These are phyloP conservation scores for Chironomus tentans DNA, from an alignment of 2,888 invertebrate species.

Conservation along the genomic window DNA sequence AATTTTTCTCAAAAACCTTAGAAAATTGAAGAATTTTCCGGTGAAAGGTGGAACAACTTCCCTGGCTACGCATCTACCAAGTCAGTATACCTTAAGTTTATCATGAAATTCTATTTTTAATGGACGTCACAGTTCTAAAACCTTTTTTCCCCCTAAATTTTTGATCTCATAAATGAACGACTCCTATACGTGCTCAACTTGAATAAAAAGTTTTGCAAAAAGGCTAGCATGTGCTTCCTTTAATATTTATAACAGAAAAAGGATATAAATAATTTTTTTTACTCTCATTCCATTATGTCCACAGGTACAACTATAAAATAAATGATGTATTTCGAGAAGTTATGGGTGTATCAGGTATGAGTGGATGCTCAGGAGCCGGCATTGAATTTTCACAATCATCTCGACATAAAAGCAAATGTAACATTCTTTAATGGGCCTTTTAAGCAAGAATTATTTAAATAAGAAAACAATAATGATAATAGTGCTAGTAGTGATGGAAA, in stretches of 20 bases:
- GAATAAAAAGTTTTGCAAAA: no score
- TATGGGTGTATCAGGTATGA: slow-evolving; percentile 41
- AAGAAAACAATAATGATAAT: neutral
- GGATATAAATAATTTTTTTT: no score
- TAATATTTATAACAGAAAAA: no score
- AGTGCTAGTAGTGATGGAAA: neutral
- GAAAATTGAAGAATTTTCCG: no score
- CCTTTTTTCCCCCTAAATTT: neutral
- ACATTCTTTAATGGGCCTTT: slow-evolving; percentile 40
- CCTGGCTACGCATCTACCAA: no score
- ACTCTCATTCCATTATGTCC: neutral
- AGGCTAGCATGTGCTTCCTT: no score
- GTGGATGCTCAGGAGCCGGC: slow-evolving; percentile 36
- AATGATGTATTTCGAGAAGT: slow-evolving; percentile 43
- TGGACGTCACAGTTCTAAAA: neutral
- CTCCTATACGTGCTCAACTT: no score
- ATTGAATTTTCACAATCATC: slow-evolving; percentile 42
- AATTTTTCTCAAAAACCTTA: no score
- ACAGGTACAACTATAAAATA: slow-evolving; percentile 43
- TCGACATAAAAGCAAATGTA: slow-evolving; percentile 44
- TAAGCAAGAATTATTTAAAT: neutral
- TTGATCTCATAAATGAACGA: neutral
- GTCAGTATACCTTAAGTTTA: no score
- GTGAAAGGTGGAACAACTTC: no score
- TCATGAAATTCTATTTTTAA: no score